Base-by-base conservation (phyloP, 2,888 invertebrate species). In the Globia sparganii region DNA sequence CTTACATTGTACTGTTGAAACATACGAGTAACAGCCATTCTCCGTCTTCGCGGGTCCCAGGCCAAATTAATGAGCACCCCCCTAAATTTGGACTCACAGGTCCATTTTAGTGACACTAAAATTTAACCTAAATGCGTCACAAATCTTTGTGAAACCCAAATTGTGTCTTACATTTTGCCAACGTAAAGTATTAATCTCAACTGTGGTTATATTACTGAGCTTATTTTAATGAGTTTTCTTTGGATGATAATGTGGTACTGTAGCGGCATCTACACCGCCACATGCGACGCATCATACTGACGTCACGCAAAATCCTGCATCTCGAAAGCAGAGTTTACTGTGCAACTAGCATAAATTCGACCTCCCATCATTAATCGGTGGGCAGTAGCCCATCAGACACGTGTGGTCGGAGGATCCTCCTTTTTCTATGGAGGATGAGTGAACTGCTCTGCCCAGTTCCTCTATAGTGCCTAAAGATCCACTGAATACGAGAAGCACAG, bases 101-200 rank as follows among this genome's bases (percentile, higher is more conserved):
- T 85, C 78, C 83, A 79, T 79, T 83, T 81, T 79, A 86, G 56
- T 62, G 71, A 68, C 78, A 61, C 81, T 85, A 70, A 88, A 88
- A 87, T 88, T 69, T 67, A 80, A 87, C 76, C 69, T 56, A 78
- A 79, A 86, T 75, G 78, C 65, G 69, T 59, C 81, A 81, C 87
- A 86, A 84, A 84, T 86, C 86, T 88, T 86, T 82, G 81, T 66
- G 56, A 58, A 69, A 49, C 77, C 77, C 67, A 72, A 84, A 88
- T 81, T 88, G 81, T 83, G 76, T 73, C 64, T 71, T 75, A 77
- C 77, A 69, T 72, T 78, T 75, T 64, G 66, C 31, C 72, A 49
- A 80, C 68, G 37, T 81, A 77, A 81, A 77, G 64, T 64, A 66
- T 84, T 79, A 67, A 72, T 86, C n/a, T 83, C 64, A 78, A 79